phyloP scores from a whole-genome alignment of 2,797 vertebrate species.

The Pangasius krempfi region DNA sequence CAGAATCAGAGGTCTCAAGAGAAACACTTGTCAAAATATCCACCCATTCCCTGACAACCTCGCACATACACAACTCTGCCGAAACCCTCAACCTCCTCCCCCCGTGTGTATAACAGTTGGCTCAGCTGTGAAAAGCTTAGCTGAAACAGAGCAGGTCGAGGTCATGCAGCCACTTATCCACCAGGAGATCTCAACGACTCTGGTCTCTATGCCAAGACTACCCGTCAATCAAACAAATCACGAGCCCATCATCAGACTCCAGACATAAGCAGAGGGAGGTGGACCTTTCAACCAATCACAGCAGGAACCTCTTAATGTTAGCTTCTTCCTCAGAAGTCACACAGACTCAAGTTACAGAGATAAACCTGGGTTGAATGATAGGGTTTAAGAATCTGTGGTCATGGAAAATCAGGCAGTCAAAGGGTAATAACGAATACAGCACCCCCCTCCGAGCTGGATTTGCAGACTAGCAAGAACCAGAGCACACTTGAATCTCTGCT shows the following conservation, averaged over 20 bases:
- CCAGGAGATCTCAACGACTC: conserved; percentile 27
- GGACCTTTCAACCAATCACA: conserved; percentile 41
- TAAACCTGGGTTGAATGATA: conserved; percentile 50
- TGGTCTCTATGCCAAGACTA: conserved; percentile 31
- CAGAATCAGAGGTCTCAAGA: conserved; percentile 37
- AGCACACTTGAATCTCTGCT: neutral
- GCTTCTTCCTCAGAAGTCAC: conserved; percentile 49
- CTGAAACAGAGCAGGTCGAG: conserved; percentile 40
- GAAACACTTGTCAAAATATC: conserved; percentile 51
- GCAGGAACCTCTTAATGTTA: conserved; percentile 31
- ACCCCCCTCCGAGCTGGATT: conserved; percentile 14
- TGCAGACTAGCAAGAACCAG: conserved; percentile 10
- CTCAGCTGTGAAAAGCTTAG: conserved; percentile 42
- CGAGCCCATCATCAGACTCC: neutral
- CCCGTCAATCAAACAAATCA: conserved; percentile 38
- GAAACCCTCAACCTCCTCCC: conserved; percentile 18
- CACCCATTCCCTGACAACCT: conserved; percentile 48
- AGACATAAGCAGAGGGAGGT: conserved; percentile 27
- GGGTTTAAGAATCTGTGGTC: conserved; percentile 42
- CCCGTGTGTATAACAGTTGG: conserved; percentile 27
- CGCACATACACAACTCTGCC: conserved; percentile 39
- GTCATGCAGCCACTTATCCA: conserved; percentile 45
- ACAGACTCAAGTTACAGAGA: conserved; percentile 51
- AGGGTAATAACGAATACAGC: conserved; percentile 40
- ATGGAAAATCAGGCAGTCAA: conserved; percentile 43